Conservation (phyloP, 2,888 invertebrate species). For the Oscheius sp. region DNA sequence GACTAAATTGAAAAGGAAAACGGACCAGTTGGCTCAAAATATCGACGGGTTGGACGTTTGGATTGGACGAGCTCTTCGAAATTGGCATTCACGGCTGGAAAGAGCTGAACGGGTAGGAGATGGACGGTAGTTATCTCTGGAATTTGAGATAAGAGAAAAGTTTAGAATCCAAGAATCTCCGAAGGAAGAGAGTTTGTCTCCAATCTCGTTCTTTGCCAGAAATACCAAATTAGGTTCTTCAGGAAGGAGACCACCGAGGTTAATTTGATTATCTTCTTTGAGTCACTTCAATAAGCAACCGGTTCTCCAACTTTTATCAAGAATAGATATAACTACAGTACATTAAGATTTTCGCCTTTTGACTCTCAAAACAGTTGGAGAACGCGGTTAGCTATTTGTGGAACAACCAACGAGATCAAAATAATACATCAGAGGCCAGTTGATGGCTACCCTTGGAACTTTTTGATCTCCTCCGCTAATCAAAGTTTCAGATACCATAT, state of each 20-base stretch:
- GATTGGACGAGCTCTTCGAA: slow-evolving; percentile 45
- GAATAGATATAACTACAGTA: too few species aligned
- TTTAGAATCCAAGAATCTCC: not conserved
- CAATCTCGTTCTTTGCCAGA: slow-evolving; percentile 11
- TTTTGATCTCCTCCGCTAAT: not conserved
- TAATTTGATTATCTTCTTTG: not conserved
- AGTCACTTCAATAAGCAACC: too few species aligned
- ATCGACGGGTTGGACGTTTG: slow-evolving; percentile 73
- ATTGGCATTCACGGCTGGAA: slow-evolving; percentile 34
- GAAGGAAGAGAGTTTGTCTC: slow-evolving; percentile 7
- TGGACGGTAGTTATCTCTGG: not conserved
- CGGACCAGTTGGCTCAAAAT: slow-evolving; percentile 78
- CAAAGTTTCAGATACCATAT: slow-evolving; percentile 37
- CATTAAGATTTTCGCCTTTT: too few species aligned
- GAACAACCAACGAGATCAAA: too few species aligned
- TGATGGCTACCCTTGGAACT: too few species aligned
- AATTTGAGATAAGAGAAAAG: not conserved
- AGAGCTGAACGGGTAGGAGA: slow-evolving; percentile 28
- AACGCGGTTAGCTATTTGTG: too few species aligned
- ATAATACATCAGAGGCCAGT: too few species aligned
- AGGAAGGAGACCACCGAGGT: not conserved
- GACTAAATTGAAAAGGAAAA: slow-evolving; percentile 9
- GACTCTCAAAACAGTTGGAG: too few species aligned
- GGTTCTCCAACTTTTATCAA: too few species aligned
- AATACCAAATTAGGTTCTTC: slow-evolving; percentile 6